Evolutionary conservation across 2,113 vertebrate genomes (phyloP), one percentile per base, ranked within the genome.

Genomic region (Halichoeres trimaculatus): DNA sequence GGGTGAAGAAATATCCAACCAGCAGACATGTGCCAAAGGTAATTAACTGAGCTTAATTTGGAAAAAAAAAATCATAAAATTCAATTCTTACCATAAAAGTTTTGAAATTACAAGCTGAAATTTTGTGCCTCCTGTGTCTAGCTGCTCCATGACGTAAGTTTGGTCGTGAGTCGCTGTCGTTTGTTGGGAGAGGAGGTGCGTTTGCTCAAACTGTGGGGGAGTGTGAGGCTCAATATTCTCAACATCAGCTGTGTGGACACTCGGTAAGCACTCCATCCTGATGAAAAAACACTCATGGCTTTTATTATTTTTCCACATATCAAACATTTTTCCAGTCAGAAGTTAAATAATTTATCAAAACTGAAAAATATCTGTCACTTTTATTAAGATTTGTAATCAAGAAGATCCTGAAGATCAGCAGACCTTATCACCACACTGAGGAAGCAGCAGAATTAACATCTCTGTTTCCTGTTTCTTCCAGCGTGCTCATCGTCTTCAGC

Each of bases 121-220:
- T 70, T 24, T 22, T 69, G 5, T 78, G 4, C 10, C 35, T 40
- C 24, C 43, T 75, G n/a, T 43, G 2, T 38, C 34, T 53, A 95
- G 94, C 86, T 95, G 64, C 91, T 95, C 30, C 92, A 89, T 12
- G 89, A 93, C 16, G 85, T 95, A 2, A 60, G 91, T 55, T 64
- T 94, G 85, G 92, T 90, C 72, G 92, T 93, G 74, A 87, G 92
- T 60, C 88, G 76, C 83, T 91, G 90, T 53, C 91, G 91, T 67
- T 90, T 93, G 50, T 85, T 95, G 51, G 93, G 94, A 10, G 93
- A 94, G 66, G 94, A 95, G 80, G 12, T 94, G 20, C 88, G 89
- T 35, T 72, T 73, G 70, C 75, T 95, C 66, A 85, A 84, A 30
- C 80, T 78, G 74, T 94, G 92, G 90, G 93, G 93, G 0, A 70